A percentile compares a stretch with the other conserved stretches of the same genome.
These are phyloP conservation scores for Uria aalge DNA, from an alignment of 2,113 vertebrate genomes.

Conservation along the genomic window DNA sequence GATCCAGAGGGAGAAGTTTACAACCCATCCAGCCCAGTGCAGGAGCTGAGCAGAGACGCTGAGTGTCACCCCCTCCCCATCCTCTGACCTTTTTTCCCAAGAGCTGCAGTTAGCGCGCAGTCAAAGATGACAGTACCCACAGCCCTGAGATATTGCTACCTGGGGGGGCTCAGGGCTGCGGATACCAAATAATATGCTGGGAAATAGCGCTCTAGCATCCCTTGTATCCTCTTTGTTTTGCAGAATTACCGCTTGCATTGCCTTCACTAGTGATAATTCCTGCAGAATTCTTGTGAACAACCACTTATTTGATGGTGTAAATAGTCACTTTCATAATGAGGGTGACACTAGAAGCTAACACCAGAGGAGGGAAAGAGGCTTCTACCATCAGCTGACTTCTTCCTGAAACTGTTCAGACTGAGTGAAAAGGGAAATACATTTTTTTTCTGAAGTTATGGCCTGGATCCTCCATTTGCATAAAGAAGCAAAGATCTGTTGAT, in stretches of 20 bases:
- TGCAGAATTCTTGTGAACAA: background rate
- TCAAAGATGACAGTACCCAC: background rate
- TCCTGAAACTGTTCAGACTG: background rate
- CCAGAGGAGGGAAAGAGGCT: background rate
- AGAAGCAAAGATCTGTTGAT: background rate
- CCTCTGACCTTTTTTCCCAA: background rate
- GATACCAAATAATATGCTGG: background rate
- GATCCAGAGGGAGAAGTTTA: background rate
- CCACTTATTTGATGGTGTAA: background rate
- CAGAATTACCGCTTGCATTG: background rate
- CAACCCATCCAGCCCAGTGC: background rate
- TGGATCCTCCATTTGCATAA: background rate
- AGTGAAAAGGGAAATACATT: background rate
- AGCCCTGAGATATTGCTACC: background rate
- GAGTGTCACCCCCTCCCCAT: background rate
- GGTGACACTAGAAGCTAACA: background rate
- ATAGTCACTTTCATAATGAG: rapidly evolving
- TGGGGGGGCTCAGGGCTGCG: background rate
- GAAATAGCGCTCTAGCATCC: background rate
- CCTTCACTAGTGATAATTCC: background rate
- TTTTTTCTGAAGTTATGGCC: background rate
- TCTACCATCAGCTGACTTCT: conserved; percentile 3
- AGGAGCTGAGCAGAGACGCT: background rate
- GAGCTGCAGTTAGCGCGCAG: background rate
- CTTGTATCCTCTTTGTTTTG: background rate